Base-by-base conservation (phyloP, 1,140 invertebrate species). In the Leptonema lineaticorne region DNA sequence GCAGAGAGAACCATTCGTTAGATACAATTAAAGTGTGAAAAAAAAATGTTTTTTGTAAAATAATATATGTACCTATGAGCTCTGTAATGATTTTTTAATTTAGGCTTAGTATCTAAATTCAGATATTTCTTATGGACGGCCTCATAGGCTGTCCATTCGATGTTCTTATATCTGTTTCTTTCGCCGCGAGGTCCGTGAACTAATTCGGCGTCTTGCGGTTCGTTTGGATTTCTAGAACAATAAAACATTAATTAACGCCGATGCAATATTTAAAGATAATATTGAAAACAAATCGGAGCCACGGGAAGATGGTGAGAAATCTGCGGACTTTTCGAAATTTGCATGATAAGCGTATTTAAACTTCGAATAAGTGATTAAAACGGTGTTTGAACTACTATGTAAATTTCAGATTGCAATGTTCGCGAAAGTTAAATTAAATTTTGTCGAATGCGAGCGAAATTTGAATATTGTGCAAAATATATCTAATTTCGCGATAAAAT, bases 41-140 rank as follows among this genome's bases (percentile, higher is more conserved):
- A 24, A 37, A 8, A 41, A 46, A 6, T 26, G 22, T 29, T 24
- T 66, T 18, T 45, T 3, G 46, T 56, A 2, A 4, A 57, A 57
- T 24, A 8, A 20, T 46, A 27, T 64, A 48, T 37, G 30, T 45
- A 71, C 81, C 85, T 84, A 75, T 93, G 94, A 5, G 95, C 94
- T 71, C 96, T 87, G 81, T 98, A 98, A 81, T 97, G 96, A 75
- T 95, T 95, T 76, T 96, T 92, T 27, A 95, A 77, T 76, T 94
- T 93, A 0, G 92, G 89, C 79, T 95, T 94, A 22, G 89, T 89
- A 76, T 95, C 93, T 75, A 97, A 89, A 82, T 90, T 92, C 28
- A 97, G 82, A 81, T 95, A 97, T 77, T 94, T 93, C 77, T 96
- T 95, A 74, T 94, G 93, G n/a, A 92, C 88, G 16, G 88, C 88